These are phyloP conservation scores for Promerops cafer DNA, from an alignment of 2,113 vertebrate species.

Conservation along the genomic window DNA sequence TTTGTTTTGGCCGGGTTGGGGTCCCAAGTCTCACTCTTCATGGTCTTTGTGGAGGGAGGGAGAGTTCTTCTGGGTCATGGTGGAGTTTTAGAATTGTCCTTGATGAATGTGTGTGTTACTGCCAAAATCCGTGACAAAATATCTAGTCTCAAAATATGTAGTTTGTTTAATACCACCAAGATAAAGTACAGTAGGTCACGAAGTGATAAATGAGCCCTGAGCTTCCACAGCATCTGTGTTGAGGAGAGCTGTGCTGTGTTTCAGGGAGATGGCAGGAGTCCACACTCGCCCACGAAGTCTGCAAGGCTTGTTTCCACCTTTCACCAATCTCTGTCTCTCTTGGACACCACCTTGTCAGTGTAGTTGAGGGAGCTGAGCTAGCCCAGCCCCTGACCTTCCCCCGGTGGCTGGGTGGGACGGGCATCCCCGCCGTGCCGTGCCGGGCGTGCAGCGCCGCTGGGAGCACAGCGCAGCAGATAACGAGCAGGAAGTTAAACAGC, in stretches of 20 bases:
- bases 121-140: neutral
- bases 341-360: neutral
- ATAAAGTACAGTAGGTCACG: neutral
- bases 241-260: neutral
- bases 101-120: neutral
- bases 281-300: rapidly evolving
- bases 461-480: neutral
- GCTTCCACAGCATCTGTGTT: rapidly evolving
- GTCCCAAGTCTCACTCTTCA: neutral
- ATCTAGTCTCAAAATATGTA: neutral
- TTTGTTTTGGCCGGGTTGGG: rapidly evolving
- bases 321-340: neutral
- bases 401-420: rapidly evolving
- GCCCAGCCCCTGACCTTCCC: neutral
- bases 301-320: neutral
- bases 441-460: rapidly evolving
- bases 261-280: neutral
- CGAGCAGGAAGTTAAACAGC: neutral
- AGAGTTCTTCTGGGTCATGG: neutral
- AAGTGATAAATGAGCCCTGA: neutral
- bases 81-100: neutral
- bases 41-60: neutral
- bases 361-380: neutral
- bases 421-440: rapidly evolving
- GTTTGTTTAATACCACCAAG: neutral